Base-by-base conservation (phyloP, 2,888 invertebrate genomes). In the Brachynemurus nebulosus region DNA sequence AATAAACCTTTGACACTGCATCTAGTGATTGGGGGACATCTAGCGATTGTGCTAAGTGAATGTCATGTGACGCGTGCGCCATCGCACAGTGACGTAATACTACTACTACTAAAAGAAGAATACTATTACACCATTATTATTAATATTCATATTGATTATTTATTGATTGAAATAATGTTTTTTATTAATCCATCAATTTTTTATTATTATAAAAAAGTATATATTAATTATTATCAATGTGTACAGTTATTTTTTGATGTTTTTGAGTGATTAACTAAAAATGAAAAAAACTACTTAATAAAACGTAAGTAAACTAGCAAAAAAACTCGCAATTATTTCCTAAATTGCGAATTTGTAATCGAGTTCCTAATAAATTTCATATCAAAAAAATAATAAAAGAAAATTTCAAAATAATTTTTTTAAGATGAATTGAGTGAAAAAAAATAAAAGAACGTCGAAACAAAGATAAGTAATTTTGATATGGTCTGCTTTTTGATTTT, bases 291-390 rank as follows among this genome's bases (percentile, higher is more conserved):
- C 19, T 37, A 37, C 18, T 17, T 37, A 37, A n/a, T 37, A 37
- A 19, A 40, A 25, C 23, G 19, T 7, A 37, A 37, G 17, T 16
- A 37, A 18, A 37, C n/a, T n/a, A n/a, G n/a, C n/a, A n/a, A n/a
- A n/a, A n/a, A n/a, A n/a, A n/a, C n/a, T n/a, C n/a, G n/a, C n/a
- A n/a, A n/a, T n/a, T n/a, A n/a, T n/a, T n/a, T n/a, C n/a, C n/a
- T n/a, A n/a, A n/a, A n/a, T n/a, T n/a, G n/a, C n/a, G n/a, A n/a
- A n/a, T 33, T 23, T 21, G 16, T 12, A 25, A 42, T 35, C 61
- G 59, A 61, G 63, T 64, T 64, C 63, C 65, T 65, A 65, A 61
- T 60, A 57, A 58, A 61, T 62, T 64, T 64, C 64, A 64, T 64
- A 65, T 65, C 65, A 44, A 44, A 20, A 35, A 12, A 40, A 23